A percentile compares a stretch with the other conserved stretches of the same genome.
These are phyloP conservation scores for Gorsachius magnificus DNA, from an alignment of 2,797 vertebrate species.

Conservation along the genomic window DNA sequence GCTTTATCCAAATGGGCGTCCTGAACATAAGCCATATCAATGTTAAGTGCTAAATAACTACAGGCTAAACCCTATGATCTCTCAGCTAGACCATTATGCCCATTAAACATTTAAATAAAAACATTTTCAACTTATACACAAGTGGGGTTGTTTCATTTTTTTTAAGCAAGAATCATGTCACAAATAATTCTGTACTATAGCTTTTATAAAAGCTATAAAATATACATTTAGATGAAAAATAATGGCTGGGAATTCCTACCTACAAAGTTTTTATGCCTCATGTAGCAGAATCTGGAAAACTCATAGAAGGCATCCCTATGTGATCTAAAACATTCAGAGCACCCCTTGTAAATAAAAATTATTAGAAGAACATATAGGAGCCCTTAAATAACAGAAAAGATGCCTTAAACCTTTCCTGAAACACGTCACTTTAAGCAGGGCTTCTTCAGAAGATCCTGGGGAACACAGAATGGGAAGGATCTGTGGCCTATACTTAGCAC, in stretches of 20 bases:
- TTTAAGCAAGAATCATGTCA: background rate
- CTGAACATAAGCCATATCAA: background rate
- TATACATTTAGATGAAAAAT: background rate
- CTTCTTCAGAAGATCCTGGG: background rate
- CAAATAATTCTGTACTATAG: background rate
- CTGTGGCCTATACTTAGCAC: background rate
- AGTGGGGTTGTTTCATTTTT: background rate
- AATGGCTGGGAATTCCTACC: background rate
- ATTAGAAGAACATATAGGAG: background rate
- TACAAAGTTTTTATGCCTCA: background rate
- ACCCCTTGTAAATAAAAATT: background rate
- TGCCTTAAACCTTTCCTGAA: background rate
- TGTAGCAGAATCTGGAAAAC: background rate
- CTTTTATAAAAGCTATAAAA: background rate
- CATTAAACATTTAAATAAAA: conserved; percentile 16
- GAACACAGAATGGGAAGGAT: background rate
- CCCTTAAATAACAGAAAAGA: background rate
- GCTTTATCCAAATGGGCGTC: conserved; percentile 11
- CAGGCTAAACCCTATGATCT: background rate
- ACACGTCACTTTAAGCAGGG: background rate
- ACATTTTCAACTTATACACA: background rate
- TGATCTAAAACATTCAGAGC: background rate
- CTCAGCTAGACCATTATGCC: background rate
- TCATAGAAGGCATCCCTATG: background rate
- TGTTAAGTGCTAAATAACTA: conserved; percentile 9